Conservation (phyloP, 30 jellyfish, hydroid and myxozoan genomes). For the Rhopilema esculentum region DNA sequence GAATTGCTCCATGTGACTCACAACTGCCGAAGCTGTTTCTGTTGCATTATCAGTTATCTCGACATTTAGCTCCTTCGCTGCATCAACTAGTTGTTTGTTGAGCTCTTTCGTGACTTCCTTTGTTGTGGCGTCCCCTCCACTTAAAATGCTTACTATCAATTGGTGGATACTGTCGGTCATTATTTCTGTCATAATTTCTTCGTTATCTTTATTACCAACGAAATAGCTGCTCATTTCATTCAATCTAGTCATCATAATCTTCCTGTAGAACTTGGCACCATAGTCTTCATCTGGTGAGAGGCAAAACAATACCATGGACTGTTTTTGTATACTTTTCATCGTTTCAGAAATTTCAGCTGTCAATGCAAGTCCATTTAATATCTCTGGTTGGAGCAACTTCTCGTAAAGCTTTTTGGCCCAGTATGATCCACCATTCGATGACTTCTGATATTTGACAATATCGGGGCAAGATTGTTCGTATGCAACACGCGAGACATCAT, state of each 20-base stretch:
- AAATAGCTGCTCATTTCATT: conserved; percentile 41
- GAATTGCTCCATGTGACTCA: conserved; percentile 17
- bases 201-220: conserved; percentile 18
- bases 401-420: conserved; percentile 69
- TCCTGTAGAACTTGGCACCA: conserved; percentile 51
- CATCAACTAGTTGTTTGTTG: conserved; percentile 12
- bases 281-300: conserved; percentile 44
- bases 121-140: conserved; percentile 53
- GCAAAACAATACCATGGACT: conserved; percentile 63
- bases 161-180: conserved; percentile 49
- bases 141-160: conserved; percentile 13
- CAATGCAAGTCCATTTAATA: conserved; percentile 50
- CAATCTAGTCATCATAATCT: conserved; percentile 40
- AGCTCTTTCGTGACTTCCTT: conserved; percentile 29
- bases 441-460: conserved; percentile 13
- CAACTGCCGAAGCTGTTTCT: conserved; percentile 32
- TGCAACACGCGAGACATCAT: conserved; percentile 63
- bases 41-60: conserved; percentile 20
- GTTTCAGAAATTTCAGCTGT: conserved; percentile 38
- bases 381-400: conserved; percentile 35
- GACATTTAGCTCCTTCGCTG: conserved; percentile 39
- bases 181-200: conserved; percentile 31
- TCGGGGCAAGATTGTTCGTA: conserved; percentile 53
- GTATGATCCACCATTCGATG: conserved; percentile 53
- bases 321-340: conserved; percentile 47